These are phyloP conservation scores for Gonocerus acuteangulatus DNA, from an alignment of 2,888 invertebrate genomes.

Conservation along the genomic window DNA sequence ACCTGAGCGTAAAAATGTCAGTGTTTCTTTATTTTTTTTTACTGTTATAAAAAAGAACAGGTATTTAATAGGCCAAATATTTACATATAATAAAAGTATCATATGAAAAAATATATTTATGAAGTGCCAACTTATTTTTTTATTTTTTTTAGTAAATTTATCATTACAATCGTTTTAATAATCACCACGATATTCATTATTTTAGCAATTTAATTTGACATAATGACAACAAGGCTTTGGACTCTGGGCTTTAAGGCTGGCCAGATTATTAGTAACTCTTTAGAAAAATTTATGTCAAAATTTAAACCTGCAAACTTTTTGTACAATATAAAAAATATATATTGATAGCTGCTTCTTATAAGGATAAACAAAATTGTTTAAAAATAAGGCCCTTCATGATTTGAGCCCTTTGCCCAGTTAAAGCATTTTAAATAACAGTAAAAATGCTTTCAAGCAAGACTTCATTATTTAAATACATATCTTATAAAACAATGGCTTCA, in stretches of 20 bases:
- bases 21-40: neutral
- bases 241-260: slow-evolving; percentile 24
- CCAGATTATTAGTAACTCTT: slow-evolving; percentile 8
- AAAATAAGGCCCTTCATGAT: slow-evolving; percentile 18
- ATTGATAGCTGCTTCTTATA: slow-evolving; percentile 13
- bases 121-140: slow-evolving; percentile 32
- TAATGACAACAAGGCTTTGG: slow-evolving; percentile 26
- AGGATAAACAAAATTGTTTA: slow-evolving; percentile 10
- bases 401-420: slow-evolving; percentile 21
- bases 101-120: slow-evolving; percentile 33
- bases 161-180: neutral
- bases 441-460: slow-evolving; percentile 5
- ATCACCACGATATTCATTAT: slow-evolving; percentile 6
- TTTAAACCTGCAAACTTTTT: slow-evolving; percentile 14
- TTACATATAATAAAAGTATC: slow-evolving; percentile 27
- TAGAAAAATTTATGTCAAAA: slow-evolving; percentile 17
- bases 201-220: slow-evolving; percentile 23
- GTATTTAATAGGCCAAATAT: slow-evolving; percentile 22
- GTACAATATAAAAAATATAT: slow-evolving; percentile 26
- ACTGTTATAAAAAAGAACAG: neutral
- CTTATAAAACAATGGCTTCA: slow-evolving; percentile 4
- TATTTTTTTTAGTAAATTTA: neutral
- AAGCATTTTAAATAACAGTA: slow-evolving; percentile 19
- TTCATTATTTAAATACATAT: slow-evolving; percentile 2
- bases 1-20: slow-evolving; percentile 3